Evolutionary conservation across 2,888 invertebrate genomes (phyloP).

Genomic region (Norana najaformis): DNA sequence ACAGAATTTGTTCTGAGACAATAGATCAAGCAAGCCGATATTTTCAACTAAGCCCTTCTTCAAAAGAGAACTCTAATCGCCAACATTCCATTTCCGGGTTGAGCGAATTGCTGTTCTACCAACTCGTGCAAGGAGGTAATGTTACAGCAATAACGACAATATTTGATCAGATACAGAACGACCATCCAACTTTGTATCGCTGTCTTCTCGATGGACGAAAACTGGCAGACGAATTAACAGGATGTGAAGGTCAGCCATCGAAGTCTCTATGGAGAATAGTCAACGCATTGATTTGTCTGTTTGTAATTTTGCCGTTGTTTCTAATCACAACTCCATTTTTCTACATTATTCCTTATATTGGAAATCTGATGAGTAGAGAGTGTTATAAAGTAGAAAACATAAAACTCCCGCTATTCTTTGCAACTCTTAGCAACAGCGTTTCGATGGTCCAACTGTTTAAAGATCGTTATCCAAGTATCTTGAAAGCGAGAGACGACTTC

Average conservation of each 20-base stretch:
- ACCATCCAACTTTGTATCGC: neutral
- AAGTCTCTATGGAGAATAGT: neutral
- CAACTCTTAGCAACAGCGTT: neutral
- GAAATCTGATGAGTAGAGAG: neutral
- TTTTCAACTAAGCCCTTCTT: neutral
- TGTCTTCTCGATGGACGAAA: neutral
- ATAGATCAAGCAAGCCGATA: neutral
- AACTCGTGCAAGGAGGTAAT: neutral
- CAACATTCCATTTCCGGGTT: neutral
- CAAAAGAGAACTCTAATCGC: neutral
- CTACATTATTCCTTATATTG: neutral
- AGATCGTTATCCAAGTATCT: neutral
- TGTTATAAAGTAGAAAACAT: neutral
- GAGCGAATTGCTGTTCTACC: slow-evolving; percentile 2
- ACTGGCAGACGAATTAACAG: neutral
- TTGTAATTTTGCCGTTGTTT: neutral
- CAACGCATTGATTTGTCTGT: neutral
- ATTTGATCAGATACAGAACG: neutral
- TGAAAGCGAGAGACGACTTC: slow-evolving; percentile 9
- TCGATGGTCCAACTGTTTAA: neutral
- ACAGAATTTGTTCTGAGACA: neutral
- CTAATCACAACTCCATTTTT: neutral
- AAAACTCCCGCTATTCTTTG: neutral
- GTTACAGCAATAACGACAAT: neutral
- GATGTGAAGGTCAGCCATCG: neutral